Conservation (phyloP, 1,140 invertebrate species). For the Trichonephila inaurata region DNA sequence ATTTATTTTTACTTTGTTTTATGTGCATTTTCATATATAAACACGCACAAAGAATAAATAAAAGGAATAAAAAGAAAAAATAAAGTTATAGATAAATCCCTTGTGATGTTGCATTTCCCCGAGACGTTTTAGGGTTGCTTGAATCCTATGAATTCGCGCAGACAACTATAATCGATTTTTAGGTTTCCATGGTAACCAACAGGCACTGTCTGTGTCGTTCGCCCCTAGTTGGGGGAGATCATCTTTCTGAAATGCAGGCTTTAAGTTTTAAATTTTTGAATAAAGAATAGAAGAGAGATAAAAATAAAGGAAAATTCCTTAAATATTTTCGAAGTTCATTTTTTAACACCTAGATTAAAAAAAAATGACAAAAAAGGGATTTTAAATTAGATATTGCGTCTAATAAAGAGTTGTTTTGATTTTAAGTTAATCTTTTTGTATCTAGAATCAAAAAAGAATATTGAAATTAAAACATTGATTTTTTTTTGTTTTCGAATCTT, state of each 20-base stretch:
- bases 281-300: neutral
- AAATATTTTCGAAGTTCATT: neutral
- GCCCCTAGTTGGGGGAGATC: neutral
- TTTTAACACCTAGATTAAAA: neutral
- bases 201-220: neutral
- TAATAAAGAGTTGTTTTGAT: no score
- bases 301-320: no score
- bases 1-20: neutral
- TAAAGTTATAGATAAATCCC: neutral
- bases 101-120: slow-evolving; percentile 16
- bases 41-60: neutral
- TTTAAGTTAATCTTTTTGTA: no score
- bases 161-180: slow-evolving; percentile 69
- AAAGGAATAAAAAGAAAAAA: neutral
- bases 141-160: neutral
- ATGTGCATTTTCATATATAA: neutral
- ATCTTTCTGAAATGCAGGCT: neutral
- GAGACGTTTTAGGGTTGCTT: slow-evolving; percentile 21
- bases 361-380: no score
- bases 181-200: slow-evolving; percentile 37
- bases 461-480: no score
- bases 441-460: no score
- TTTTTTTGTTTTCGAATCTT: no score
- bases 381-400: no score
- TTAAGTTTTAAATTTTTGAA: neutral